These are phyloP conservation scores for Megastigmus dorsalis DNA, from an alignment of 2,888 invertebrate species.

Conservation along the genomic window DNA sequence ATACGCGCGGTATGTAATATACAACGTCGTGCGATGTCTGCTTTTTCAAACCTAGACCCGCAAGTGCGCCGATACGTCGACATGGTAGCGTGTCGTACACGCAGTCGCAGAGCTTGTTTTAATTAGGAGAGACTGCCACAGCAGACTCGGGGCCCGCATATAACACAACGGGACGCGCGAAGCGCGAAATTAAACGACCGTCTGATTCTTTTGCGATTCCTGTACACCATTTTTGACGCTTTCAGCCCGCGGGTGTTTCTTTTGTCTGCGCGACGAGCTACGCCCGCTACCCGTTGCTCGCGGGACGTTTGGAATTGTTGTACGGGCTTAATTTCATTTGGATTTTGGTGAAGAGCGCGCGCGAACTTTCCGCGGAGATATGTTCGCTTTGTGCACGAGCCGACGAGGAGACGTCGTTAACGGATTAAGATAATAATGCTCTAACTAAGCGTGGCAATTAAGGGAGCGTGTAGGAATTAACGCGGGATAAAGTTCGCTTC, in stretches of 20 bases:
- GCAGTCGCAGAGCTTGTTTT: constrained; percentile 15
- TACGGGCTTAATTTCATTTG: constrained; percentile 17
- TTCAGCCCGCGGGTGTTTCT: not conserved
- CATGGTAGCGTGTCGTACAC: not conserved
- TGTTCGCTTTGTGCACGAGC: not conserved
- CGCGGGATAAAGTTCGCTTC: too few relatives aligned
- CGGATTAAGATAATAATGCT: constrained; percentile 14
- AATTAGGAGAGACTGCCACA: constrained; percentile 34
- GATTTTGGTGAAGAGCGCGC: not conserved
- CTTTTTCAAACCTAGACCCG: too few relatives aligned
- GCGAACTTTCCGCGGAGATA: too few relatives aligned
- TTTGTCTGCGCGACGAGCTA: constrained; percentile 19
- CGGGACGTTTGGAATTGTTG: not conserved
- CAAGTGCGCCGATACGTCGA: too few relatives aligned
- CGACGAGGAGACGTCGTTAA: not conserved
- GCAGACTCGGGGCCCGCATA: too few relatives aligned
- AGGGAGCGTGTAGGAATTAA: too few relatives aligned
- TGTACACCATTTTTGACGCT: not conserved
- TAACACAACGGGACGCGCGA: not conserved
- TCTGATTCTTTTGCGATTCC: not conserved
- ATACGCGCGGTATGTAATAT: too few relatives aligned
- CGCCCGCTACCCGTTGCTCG: not conserved
- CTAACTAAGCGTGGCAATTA: too few relatives aligned
- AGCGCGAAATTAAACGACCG: constrained; percentile 27
- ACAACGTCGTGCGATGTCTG: too few relatives aligned